These are phyloP conservation scores for Glaucidium brasilianum DNA, from an alignment of 2,113 vertebrate genomes.

Conservation along the genomic window DNA sequence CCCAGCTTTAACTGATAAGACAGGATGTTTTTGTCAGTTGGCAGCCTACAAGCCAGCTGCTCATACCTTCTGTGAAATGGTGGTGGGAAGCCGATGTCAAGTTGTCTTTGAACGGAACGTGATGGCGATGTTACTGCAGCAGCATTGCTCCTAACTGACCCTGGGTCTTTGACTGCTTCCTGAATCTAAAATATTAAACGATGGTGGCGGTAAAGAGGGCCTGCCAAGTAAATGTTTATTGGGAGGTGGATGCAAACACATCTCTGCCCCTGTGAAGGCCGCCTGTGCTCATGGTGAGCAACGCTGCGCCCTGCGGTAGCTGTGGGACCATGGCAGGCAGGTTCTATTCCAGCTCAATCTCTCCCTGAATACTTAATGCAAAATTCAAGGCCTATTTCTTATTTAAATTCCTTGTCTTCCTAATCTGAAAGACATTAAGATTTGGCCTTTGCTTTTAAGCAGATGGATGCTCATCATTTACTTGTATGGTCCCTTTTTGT, in stretches of 20 bases:
- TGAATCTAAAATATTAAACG: background rate
- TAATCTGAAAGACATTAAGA: background rate
- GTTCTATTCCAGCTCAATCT: background rate
- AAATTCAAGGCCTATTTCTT: background rate
- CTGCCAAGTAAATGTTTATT: accelerated
- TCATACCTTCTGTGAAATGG: background rate
- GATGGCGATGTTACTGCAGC: background rate
- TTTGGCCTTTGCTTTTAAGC: conserved; percentile 24
- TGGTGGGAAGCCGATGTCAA: background rate
- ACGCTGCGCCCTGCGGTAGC: background rate
- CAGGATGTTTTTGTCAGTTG: background rate
- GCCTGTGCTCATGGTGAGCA: background rate
- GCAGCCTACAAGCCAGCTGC: background rate
- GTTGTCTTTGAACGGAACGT: accelerated
- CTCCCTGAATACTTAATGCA: background rate
- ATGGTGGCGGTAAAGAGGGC: background rate
- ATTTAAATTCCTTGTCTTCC: background rate
- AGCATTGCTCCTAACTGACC: background rate
- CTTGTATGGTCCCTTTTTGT: conserved; percentile 8
- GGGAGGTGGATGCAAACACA: background rate
- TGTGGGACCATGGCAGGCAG: background rate
- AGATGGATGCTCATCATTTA: conserved; percentile 10
- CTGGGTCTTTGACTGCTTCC: background rate
- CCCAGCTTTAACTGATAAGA: background rate
- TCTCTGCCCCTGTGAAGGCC: background rate